Conservation (phyloP, 2,888 invertebrate species). For the Troglohyphantes excavatus region DNA sequence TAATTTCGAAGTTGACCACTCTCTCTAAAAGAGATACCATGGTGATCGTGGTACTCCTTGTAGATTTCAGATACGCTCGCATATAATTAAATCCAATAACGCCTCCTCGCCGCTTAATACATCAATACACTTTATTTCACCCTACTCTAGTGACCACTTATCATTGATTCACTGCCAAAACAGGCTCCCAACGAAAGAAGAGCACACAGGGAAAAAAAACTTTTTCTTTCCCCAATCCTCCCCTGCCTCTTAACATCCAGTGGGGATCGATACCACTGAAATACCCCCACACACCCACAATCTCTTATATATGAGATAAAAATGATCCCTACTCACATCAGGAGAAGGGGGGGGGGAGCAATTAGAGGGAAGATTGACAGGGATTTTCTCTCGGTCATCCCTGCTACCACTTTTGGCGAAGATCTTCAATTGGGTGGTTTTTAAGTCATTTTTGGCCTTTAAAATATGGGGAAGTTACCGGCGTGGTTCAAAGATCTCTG, state of each 20-base stretch:
- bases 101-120: no score
- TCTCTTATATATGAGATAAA: conserved; percentile 58
- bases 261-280: conserved; percentile 65
- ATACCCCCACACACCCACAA: conserved; percentile 51
- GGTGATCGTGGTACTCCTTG: no score
- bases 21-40: no score
- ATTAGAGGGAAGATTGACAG: conserved; percentile 60
- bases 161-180: neutral
- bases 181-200: neutral
- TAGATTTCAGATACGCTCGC: no score
- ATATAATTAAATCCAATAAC: no score
- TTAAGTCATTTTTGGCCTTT: no score
- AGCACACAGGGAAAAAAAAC: neutral
- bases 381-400: conserved; percentile 16
- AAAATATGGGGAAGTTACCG: no score
- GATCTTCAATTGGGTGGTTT: no score
- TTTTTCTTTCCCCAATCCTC: no score
- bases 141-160: neutral
- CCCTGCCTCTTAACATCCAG: no score
- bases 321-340: conserved; percentile 38
- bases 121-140: neutral
- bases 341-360: conserved; percentile 22
- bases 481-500: no score
- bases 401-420: neutral
- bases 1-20: no score